phyloP scores from a whole-genome alignment of 2,113 vertebrate species.

The Phocoena phocoena region DNA sequence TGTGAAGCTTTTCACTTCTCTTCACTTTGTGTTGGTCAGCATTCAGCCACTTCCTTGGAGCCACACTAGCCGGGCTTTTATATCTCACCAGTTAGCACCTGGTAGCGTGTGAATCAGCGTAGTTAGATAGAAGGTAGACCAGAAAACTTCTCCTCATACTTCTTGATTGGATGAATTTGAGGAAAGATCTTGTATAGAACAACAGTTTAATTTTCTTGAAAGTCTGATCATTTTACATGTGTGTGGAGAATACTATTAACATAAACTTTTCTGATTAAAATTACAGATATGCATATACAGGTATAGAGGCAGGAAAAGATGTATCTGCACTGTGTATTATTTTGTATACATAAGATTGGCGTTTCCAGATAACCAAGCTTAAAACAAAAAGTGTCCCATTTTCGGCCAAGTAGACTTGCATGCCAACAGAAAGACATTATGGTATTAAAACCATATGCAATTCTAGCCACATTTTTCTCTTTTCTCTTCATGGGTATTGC shows the following conservation, averaged over 20 bases:
- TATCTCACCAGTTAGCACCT: conserved; percentile 52
- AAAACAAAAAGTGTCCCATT: conserved; percentile 71
- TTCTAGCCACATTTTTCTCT: conserved; percentile 82
- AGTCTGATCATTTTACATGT: conserved; percentile 45
- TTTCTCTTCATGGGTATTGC: conserved; percentile 85
- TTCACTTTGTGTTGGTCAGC: conserved; percentile 5
- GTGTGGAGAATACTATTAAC: conserved; percentile 37
- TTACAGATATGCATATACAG: conserved; percentile 52
- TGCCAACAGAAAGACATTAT: conserved; percentile 83
- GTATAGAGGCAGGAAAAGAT: conserved; percentile 42
- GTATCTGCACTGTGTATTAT: conserved; percentile 56
- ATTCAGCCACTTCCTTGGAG: not conserved
- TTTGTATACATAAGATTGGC: conserved; percentile 73
- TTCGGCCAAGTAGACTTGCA: conserved; percentile 83
- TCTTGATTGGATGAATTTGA: conserved; percentile 35
- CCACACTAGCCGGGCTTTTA: conserved; percentile 40
- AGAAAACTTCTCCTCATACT: conserved; percentile 29
- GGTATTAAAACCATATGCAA: conserved; percentile 82
- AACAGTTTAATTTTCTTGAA: conserved; percentile 32
- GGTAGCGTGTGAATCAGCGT: conserved; percentile 47
- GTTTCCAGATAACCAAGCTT: conserved; percentile 62
- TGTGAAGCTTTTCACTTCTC: conserved; percentile 46
- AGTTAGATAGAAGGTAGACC: not conserved
- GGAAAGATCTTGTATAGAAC: conserved; percentile 23
- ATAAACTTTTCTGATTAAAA: conserved; percentile 55